Evolutionary conservation across 2,113 vertebrate species (phyloP), one percentile per base, ranked within the genome.

Genomic region (Eonycteris spelaea): DNA sequence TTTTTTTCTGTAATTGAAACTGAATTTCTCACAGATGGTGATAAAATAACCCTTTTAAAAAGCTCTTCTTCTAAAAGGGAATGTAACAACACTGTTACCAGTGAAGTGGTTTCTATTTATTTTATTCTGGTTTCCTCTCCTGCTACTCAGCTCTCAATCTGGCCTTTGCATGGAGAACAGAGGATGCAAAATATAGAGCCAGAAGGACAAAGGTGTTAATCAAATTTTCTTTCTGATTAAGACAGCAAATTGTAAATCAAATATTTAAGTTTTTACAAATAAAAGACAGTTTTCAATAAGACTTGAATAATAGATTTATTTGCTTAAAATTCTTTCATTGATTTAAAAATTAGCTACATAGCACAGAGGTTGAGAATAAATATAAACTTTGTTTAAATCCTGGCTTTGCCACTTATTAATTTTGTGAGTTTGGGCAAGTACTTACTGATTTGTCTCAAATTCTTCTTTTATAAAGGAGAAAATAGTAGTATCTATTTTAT

Each of bases 21-120:
- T 83, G 78, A 90, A 95, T 97, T 95, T 96, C 78, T 96, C 92
- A 97, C 95, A 97, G 96, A 98, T 97, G 97, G 96, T 59, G 75
- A 95, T 89, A 96, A 95, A 97, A 92, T 93, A 96, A 92, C 55
- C 67, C 92, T 92, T 97, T 86, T 33, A 77, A 95, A 95, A 96
- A 78, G 85, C 40, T 87, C 67, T 68, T 92, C 40, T 93, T 53
- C 85, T 87, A 57, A 78, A 97, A 82, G n/a, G 33, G 33, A 91
- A 91, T 77, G 51, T 12, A 94, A 78, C 26, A 80, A 65, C 45
- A 89, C 83, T 73, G 40, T 80, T 89, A 95, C 53, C 40, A 93
- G 59, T 85, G 78, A 93, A 89, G 75, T 97, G 79, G 45, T 95
- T 95, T 96, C 86, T 96, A 59, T 96, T 95, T 93, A 90, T 95